Percentiles rank a stretch among this genome's conserved stretches.
Evolutionary conservation across 1,140 invertebrate genomes (phyloP).

Genomic region (Steinernema khuongi): DNA sequence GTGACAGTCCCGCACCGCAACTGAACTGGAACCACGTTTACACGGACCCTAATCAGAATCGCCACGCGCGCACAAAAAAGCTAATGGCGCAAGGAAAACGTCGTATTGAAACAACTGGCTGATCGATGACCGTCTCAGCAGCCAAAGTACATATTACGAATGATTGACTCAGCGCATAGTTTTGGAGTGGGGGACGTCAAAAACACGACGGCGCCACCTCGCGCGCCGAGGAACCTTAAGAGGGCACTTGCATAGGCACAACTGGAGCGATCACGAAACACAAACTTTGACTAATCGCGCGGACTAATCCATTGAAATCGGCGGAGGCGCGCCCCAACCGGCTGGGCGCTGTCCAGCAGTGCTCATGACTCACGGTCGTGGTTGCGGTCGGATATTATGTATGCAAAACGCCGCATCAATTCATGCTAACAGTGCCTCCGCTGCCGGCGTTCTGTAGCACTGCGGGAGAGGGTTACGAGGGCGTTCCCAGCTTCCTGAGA

Average conservation of each 20-base stretch:
- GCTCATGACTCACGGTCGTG: neutral
- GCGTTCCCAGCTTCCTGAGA: no score
- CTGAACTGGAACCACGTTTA: no score
- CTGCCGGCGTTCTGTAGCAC: no score
- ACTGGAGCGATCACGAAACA: conserved; percentile 9
- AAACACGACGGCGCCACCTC: neutral
- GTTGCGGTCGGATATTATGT: neutral
- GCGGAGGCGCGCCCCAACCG: neutral
- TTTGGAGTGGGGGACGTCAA: neutral
- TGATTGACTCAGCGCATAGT: neutral
- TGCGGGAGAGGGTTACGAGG: no score
- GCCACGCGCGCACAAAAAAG: no score
- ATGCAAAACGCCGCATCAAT: conserved; percentile 13
- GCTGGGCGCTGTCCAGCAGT: neutral
- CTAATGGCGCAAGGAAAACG: no score
- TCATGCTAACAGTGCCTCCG: no score
- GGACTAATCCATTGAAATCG: conserved; percentile 14
- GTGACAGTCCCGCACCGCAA: no score
- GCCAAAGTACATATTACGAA: neutral
- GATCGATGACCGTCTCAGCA: neutral
- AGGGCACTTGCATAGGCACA: neutral
- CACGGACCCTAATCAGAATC: no score
- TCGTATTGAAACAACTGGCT: no score
- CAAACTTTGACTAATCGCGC: conserved; percentile 16
- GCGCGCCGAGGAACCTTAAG: neutral